A percentile compares a stretch with the other conserved stretches of the same genome.
phyloP scores from a whole-genome alignment of 1,140 invertebrate species.

The Drosophila insularis region DNA sequence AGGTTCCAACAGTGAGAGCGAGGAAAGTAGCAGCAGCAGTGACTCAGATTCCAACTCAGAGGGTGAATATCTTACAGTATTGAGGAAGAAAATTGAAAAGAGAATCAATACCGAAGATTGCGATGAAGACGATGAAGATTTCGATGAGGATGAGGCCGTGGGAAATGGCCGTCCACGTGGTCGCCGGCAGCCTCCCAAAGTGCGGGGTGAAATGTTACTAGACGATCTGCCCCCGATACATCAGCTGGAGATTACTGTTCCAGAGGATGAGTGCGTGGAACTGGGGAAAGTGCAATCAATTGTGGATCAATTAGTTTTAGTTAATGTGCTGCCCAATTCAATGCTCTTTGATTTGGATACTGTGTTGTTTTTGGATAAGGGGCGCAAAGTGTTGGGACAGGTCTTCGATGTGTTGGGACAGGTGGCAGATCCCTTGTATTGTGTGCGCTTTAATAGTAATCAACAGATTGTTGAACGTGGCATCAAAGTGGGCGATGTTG shows the following conservation, averaged over 20 bases:
- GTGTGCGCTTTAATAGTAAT: constrained; percentile 90
- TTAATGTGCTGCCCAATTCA: constrained; percentile 86
- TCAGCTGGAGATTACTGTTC: constrained; percentile 90
- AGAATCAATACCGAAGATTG: constrained; percentile 61
- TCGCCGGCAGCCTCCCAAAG: constrained; percentile 59
- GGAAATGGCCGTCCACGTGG: constrained; percentile 17
- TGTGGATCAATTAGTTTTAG: constrained; percentile 89
- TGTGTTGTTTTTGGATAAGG: constrained; percentile 90
- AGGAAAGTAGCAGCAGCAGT: constrained; percentile 44
- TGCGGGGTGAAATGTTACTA: constrained; percentile 79
- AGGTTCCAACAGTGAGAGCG: constrained; percentile 49
- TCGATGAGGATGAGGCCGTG: constrained; percentile 43
- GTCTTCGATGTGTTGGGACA: constrained; percentile 96
- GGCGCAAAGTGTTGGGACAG: constrained; percentile 88
- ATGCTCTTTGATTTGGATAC: constrained; percentile 93
- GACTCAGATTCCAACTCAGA: constrained; percentile 62
- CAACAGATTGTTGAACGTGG: constrained; percentile 88
- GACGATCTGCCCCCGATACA: constrained; percentile 92
- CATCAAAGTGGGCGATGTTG: constrained; percentile 86
- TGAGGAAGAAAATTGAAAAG: constrained; percentile 69
- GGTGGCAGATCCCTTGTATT: constrained; percentile 90
- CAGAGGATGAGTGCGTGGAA: constrained; percentile 88
- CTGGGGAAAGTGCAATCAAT: constrained; percentile 89
- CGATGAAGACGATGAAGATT: constrained; percentile 74
- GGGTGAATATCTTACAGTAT: constrained; percentile 62